Evolutionary conservation across 2,113 vertebrate genomes (phyloP), one percentile per base, ranked within the genome.

Genomic region (Syrmaticus mikado): DNA sequence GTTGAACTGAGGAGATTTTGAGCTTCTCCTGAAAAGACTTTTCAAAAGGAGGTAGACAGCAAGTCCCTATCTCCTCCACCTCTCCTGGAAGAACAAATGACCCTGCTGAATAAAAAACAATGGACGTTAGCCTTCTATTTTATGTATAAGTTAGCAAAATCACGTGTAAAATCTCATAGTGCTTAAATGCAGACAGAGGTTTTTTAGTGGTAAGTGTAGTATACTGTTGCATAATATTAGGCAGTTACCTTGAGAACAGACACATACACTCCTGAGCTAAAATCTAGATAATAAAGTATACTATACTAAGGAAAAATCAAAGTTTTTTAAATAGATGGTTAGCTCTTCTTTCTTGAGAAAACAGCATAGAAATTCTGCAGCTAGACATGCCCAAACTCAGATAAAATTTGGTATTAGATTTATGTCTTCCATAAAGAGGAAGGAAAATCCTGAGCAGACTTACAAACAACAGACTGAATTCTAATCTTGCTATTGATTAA

Each of bases 1-100:
- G 60, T 20, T 43, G 30, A 36, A 74, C 13, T 38, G 90, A 40
- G 45, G 45, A 61, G 14, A 55, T 79, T 71, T 93, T 92, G 19
- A 41, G 94, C 34, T 96, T 96, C 8, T 77, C 38, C 12, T 64
- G 41, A 61, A 87, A 11, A 57, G 81, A 86, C 58, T 94, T 94
- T 85, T 81, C 92, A 82, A 86, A 68, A 10, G 94, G 75, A 80
- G 95, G 90, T 34, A 75, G 20, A 25, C 57, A 90, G 18, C 40
- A 38, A 67, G 85, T 65, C 21, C 73, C 5, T 18, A 86, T 77
- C 45, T 97, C 74, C 67, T 98, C 97, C 88, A 96, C 97, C 86
- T 98, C 95, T 90, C 97, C 98, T 48, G 98, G 98, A 74, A 98
- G 97, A 85, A 97, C n/a, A 45, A 90, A 81, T 57, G 67, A 70